Evolutionary conservation across 1,140 invertebrate genomes (phyloP).

Genomic region (Conus betulinus): DNA sequence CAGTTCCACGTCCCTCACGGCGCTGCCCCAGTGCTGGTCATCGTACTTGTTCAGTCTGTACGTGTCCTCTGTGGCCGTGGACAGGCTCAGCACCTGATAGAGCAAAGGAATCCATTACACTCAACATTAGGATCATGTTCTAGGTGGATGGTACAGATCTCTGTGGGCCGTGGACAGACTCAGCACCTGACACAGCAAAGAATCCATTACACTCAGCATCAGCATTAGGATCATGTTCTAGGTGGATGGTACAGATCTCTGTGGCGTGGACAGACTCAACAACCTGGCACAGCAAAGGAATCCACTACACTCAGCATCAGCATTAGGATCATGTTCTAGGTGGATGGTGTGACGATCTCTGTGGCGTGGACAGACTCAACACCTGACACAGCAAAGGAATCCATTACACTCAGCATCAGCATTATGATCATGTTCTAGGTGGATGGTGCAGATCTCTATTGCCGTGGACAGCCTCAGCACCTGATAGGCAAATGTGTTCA

Average conservation of each 20-base stretch:
- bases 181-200: constrained; percentile 44
- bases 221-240: not conserved
- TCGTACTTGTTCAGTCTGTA: constrained; percentile 45
- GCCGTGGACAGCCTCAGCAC: not conserved
- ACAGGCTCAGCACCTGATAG: constrained; percentile 53
- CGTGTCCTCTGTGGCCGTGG: constrained; percentile 48
- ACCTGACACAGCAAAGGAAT: constrained; percentile 32
- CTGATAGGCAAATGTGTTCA: not conserved
- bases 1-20: constrained; percentile 35
- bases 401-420: not conserved
- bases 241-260: not conserved
- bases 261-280: constrained; percentile 58
- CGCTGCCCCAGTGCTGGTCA: constrained; percentile 27
- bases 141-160: not conserved
- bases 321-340: too few species aligned
- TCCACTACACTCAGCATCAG: not conserved
- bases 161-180: constrained; percentile 54
- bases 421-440: too few species aligned
- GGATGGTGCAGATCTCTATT: not conserved
- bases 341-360: not conserved
- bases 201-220: not conserved
- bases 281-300: constrained; percentile 40
- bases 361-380: constrained; percentile 58
- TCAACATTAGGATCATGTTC: not conserved
- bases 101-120: not conserved